Percentiles rank a stretch among this genome's conserved stretches.
phyloP scores from a whole-genome alignment of 1,140 invertebrate genomes.

The Micrasema longulum region DNA sequence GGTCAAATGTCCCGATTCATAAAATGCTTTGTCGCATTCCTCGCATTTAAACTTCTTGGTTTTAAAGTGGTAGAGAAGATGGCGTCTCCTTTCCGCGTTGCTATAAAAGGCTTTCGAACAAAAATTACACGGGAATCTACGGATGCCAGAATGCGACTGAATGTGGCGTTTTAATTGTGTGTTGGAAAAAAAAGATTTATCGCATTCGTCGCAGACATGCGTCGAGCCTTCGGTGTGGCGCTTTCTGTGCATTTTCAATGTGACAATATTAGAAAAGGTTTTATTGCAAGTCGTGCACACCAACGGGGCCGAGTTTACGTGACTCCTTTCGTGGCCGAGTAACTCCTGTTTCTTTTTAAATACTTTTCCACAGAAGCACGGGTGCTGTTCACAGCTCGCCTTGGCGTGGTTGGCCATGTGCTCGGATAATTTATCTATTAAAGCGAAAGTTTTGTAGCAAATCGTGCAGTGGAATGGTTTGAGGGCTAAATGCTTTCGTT shows the following conservation, averaged over 20 bases:
- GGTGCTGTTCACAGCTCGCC: background rate
- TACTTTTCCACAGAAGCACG: conserved; percentile 36
- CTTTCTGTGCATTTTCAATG: conserved; percentile 41
- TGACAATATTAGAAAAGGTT: conserved; percentile 36
- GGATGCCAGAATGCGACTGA: conserved; percentile 35
- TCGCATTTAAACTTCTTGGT: conserved; percentile 45
- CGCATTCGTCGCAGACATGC: conserved; percentile 37
- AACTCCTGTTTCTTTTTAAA: conserved; percentile 41
- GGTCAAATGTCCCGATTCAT: conserved; percentile 55
- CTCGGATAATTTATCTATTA: conserved; percentile 19
- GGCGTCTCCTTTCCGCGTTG: conserved; percentile 39
- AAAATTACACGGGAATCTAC: conserved; percentile 43
- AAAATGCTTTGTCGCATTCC: conserved; percentile 50
- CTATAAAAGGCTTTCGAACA: conserved; percentile 46
- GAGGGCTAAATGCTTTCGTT: conserved; percentile 47
- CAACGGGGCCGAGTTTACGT: conserved; percentile 1
- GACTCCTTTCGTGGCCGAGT: conserved; percentile 31
- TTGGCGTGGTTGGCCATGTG: conserved; percentile 6
- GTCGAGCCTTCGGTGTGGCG: conserved; percentile 33
- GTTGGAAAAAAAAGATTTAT: conserved; percentile 33
- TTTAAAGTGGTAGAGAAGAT: conserved; percentile 47
- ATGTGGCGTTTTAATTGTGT: conserved; percentile 36
- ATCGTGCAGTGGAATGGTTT: conserved; percentile 47
- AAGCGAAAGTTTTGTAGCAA: conserved; percentile 40
- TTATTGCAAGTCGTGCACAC: conserved; percentile 42